phyloP scores from a whole-genome alignment of 2,797 vertebrate species.

The Syncerus caffer region DNA sequence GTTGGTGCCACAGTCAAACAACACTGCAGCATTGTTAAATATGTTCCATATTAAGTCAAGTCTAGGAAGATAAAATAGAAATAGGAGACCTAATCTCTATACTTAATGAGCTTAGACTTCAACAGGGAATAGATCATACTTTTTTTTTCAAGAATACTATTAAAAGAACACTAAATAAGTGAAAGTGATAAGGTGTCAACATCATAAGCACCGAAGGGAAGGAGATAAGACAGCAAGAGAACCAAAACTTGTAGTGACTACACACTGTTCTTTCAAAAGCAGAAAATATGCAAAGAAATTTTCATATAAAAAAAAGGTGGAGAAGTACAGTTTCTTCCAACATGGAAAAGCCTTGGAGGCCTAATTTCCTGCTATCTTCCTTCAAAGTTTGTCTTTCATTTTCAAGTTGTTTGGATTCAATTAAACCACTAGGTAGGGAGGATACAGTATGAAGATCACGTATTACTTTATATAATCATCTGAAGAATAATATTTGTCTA shows the following conservation, averaged over 20 bases:
- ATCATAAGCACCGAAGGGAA: not conserved
- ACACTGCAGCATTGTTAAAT: not conserved
- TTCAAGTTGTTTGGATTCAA: constrained; percentile 44
- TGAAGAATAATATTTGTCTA: constrained; percentile 46
- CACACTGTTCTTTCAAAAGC: not conserved
- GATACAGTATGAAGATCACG: constrained; percentile 32
- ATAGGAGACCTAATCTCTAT: not conserved
- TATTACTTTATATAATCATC: not conserved
- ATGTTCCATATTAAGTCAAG: not conserved
- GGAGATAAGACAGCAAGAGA: not conserved
- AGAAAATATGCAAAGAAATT: not conserved
- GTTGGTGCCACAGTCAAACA: not conserved
- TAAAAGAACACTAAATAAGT: constrained; percentile 24
- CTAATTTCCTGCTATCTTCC: not conserved
- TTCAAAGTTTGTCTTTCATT: constrained; percentile 65
- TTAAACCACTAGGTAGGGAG: constrained; percentile 47
- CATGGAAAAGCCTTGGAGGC: not conserved
- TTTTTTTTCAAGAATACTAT: constrained; percentile 10
- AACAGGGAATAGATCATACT: not conserved
- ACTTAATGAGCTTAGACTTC: constrained; percentile 34
- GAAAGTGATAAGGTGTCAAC: constrained; percentile 5
- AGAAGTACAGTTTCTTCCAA: not conserved
- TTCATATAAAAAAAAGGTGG: not conserved
- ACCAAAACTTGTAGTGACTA: not conserved
- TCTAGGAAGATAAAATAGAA: constrained; percentile 30